Conservation (phyloP, 1,140 invertebrate species). For the Whitmania pigra region DNA sequence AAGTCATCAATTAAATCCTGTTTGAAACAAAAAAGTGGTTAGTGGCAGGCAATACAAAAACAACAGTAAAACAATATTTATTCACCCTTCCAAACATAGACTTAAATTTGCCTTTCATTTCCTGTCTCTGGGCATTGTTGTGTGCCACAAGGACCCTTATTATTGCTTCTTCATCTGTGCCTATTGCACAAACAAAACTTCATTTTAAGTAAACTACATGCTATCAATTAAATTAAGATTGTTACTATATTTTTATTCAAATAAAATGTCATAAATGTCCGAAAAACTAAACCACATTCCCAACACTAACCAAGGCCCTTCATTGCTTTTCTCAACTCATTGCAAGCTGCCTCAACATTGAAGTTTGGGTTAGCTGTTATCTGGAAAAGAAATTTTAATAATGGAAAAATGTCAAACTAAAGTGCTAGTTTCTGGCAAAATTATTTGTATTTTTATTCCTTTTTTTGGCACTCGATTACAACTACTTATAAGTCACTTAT, state of each 20-base stretch:
- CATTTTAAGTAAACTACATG: conserved; percentile 16
- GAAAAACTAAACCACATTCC: conserved; percentile 22
- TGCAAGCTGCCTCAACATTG: conserved; percentile 28
- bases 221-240: neutral
- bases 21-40: conserved; percentile 18
- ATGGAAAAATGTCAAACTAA: too few species aligned
- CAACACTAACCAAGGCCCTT: conserved; percentile 31
- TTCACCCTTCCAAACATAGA: conserved; percentile 75
- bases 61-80: neutral
- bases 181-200: conserved; percentile 22
- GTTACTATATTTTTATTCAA: neutral
- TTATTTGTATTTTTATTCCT: too few species aligned
- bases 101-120: conserved; percentile 80
- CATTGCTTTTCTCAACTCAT: conserved; percentile 33
- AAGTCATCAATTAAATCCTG: conserved; percentile 40
- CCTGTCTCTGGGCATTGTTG: conserved; percentile 72
- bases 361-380: conserved; percentile 24
- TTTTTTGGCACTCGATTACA: too few species aligned
- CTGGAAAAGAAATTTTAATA: conserved; percentile 6
- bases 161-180: conserved; percentile 79
- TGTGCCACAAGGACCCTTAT: conserved; percentile 75
- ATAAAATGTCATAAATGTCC: neutral
- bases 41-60: neutral
- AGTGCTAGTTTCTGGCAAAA: too few species aligned
- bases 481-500: too few species aligned